Base-by-base conservation (phyloP, 2,888 invertebrate species). In the Drosophila robusta region DNA sequence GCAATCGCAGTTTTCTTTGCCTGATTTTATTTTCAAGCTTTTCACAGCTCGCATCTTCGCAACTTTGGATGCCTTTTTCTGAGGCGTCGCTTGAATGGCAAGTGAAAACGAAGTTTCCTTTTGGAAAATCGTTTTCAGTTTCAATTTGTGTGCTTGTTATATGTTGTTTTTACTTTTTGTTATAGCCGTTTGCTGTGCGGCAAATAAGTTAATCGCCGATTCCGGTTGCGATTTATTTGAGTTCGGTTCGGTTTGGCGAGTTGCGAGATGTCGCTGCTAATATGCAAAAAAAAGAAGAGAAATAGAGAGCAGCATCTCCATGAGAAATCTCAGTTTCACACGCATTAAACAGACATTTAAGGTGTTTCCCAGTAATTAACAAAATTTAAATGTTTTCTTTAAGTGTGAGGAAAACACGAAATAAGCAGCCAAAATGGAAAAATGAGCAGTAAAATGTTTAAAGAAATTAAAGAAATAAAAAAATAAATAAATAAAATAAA, bases 101-200 rank as follows among this genome's bases (percentile, higher is more conserved):
- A 70, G 83, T 70, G 81, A 83, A 83, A 87, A 63, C 62, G 29
- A 54, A 72, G 58, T 84, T 84, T 83, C 55, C 76, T 70, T 78
- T 80, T 70, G 36, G 47, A 47, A 80, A 68, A 61, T 49, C 63
- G 60, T 75, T 75, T 73, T 68, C 63, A 70, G 69, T 78, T 71
- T 75, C 62, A 67, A 61, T 84, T 58, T 71, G 52, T 51, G 26
- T 66, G 67, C 68, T 55, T 54, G 24, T 54, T 42, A 26, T 63
- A 46, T 70, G 55, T 58, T 52, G 46, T 46, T 56, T 64, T 55
- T 54, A 34, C 8, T 46, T 45, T 68, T 44, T 52, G 18, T 41
- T 45, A 38, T 36, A 58, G 41, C 18, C 52, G 50, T 49, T 61
- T 63, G 52, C 61, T 58, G 67, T 38, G 57, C 44, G 11, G 44